Base-by-base conservation (phyloP, 2,888 invertebrate genomes). In the Hylaea fasciaria region DNA sequence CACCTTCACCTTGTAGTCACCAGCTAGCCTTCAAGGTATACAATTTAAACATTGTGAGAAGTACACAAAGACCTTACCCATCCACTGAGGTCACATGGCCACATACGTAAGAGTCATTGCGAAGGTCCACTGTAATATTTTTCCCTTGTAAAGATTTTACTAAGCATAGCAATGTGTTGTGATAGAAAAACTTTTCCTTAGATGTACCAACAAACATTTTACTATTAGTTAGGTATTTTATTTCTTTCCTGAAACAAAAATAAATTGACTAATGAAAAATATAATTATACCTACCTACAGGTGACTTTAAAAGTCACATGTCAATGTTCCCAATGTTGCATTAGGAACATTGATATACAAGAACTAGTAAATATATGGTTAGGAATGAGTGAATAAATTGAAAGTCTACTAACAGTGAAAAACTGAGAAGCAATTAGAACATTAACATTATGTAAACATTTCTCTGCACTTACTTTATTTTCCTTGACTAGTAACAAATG, bases 71-170 rank as follows among this genome's bases (percentile, higher is more conserved):
- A 22, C 3, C 90, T 85, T 82, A 94, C 94, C 95, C 95, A 86
- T 96, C 95, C 4, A 95, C 94, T 57, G 89, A 80, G n/a, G 81
- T 82, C 47, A 95, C 84, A 68, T 83, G 83, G 44, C 96, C 96
- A 75, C 93, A 93, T 37, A 95, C 89, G 74, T 90, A 93, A 0
- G 94, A 85, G 75, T 95, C 95, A 82, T 95, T 94, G 69, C 95
- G 87, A 46, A 96, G 85, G 83, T 96, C 96, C 29, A 96, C 87
- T 17, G 93, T 93, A 4, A 95, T 94, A 71, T 93, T 93, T 70
- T 93, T 84, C 9, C 93, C 93, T 83, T 94, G 93, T 53, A 95
- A 84, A 53, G 93, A 93, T 87, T 93, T 94, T 37, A 95, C 88
- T 69, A 95, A 85, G 73, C 95, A 93, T n/a, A 94, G 76, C 66